phyloP scores from a whole-genome alignment of 2,888 invertebrate genomes.

The Pollenia labialis region DNA sequence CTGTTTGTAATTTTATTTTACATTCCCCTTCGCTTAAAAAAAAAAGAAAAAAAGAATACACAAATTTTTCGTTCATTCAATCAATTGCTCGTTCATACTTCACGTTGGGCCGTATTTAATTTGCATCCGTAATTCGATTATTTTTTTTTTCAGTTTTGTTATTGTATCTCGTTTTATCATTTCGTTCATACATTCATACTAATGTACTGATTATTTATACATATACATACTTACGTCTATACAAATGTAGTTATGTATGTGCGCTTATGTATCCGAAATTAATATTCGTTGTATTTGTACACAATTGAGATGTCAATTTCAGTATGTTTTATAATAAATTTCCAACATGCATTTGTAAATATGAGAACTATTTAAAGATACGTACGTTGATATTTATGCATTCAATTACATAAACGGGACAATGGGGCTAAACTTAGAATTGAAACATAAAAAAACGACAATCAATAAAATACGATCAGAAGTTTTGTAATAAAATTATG shows the following conservation, averaged over 20 bases:
- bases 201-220: background rate
- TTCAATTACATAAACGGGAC: slow-evolving; percentile 18
- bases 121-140: slow-evolving; percentile 62
- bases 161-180: slow-evolving; percentile 17
- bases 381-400: slow-evolving; percentile 19
- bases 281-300: slow-evolving; percentile 29
- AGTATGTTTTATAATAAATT: slow-evolving; percentile 33
- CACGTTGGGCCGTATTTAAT: slow-evolving; percentile 47
- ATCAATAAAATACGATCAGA: background rate
- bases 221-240: background rate
- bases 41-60: background rate
- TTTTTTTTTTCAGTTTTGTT: slow-evolving; percentile 46
- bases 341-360: slow-evolving; percentile 4
- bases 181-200: background rate
- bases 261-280: slow-evolving; percentile 13
- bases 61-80: slow-evolving; percentile 39
- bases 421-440: background rate
- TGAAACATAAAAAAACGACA: no score
- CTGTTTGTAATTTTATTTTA: slow-evolving; percentile 11
- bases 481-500: slow-evolving; percentile 2
- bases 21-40: background rate
- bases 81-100: slow-evolving; percentile 49
- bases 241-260: slow-evolving; percentile 3
- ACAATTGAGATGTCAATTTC: slow-evolving; percentile 61
- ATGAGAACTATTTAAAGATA: slow-evolving; percentile 16